phyloP scores from a whole-genome alignment of 2,113 vertebrate genomes.

The Dasyurus viverrinus region DNA sequence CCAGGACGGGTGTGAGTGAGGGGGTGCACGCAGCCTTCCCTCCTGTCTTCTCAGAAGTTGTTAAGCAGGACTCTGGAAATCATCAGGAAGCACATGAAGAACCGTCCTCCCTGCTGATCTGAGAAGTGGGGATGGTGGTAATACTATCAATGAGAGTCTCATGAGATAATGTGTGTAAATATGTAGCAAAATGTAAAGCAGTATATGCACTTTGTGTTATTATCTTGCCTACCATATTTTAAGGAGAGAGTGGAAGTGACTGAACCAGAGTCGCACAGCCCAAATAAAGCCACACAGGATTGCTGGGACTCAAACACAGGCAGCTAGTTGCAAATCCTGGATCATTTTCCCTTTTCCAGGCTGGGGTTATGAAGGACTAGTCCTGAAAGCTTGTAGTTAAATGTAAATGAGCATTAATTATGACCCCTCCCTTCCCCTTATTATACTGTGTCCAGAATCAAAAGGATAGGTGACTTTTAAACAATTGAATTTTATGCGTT shows the following conservation, averaged over 20 bases:
- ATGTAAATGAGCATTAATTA: neutral
- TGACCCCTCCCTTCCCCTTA: neutral
- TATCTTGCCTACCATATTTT: neutral
- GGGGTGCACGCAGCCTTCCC: no score
- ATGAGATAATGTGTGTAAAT: no score
- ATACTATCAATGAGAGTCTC: no score
- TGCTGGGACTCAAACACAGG: no score
- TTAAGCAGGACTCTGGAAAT: no score
- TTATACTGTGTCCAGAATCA: constrained; percentile 44
- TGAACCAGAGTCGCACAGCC: neutral
- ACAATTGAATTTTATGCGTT: constrained; percentile 56
- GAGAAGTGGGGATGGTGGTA: no score
- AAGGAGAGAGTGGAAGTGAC: neutral
- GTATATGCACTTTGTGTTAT: neutral
- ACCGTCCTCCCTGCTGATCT: no score
- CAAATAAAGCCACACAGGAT: neutral
- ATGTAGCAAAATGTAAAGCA: no score
- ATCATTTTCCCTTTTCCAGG: constrained; percentile 21
- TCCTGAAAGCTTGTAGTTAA: constrained; percentile 32
- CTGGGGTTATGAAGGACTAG: constrained; percentile 26
- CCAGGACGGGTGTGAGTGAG: neutral
- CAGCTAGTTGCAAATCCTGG: neutral
- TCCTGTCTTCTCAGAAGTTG: no score
- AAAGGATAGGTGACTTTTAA: constrained; percentile 60
- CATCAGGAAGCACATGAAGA: no score